A percentile compares a stretch with the other conserved stretches of the same genome.
phyloP scores from a whole-genome alignment of 2,797 vertebrate genomes.

The Falco concolor region DNA sequence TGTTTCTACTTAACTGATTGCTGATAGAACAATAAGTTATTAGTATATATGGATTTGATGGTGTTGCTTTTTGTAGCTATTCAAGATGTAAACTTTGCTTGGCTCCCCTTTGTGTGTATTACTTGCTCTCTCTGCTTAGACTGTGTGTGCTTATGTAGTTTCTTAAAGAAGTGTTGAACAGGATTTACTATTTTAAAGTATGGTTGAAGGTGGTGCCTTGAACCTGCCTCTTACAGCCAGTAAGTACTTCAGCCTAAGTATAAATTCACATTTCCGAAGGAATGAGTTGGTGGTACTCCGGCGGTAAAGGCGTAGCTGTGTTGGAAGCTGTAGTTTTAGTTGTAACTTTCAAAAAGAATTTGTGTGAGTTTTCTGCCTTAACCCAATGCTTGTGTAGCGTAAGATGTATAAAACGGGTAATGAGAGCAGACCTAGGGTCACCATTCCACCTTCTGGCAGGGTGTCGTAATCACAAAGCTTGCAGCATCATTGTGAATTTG shows the following conservation, averaged over 20 bases:
- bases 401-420: background rate
- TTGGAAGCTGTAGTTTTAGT: background rate
- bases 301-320: background rate
- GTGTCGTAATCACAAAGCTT: background rate
- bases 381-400: background rate
- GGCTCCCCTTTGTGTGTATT: background rate
- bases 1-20: slow-evolving; percentile 28
- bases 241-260: background rate
- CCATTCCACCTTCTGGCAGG: background rate
- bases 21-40: background rate
- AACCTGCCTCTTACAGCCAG: background rate
- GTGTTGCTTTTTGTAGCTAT: background rate
- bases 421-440: background rate
- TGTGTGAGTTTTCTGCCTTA: background rate
- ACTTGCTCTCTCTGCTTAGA: background rate
- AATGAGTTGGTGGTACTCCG: background rate
- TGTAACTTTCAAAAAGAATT: background rate
- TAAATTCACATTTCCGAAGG: background rate
- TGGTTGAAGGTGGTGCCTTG: background rate
- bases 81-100: background rate
- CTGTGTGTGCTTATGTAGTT: background rate
- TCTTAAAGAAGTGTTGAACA: background rate
- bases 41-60: background rate
- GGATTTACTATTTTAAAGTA: background rate
- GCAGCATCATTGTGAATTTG: background rate